These are phyloP conservation scores for Sialia sialis DNA, from an alignment of 2,113 vertebrate genomes.

Conservation along the genomic window DNA sequence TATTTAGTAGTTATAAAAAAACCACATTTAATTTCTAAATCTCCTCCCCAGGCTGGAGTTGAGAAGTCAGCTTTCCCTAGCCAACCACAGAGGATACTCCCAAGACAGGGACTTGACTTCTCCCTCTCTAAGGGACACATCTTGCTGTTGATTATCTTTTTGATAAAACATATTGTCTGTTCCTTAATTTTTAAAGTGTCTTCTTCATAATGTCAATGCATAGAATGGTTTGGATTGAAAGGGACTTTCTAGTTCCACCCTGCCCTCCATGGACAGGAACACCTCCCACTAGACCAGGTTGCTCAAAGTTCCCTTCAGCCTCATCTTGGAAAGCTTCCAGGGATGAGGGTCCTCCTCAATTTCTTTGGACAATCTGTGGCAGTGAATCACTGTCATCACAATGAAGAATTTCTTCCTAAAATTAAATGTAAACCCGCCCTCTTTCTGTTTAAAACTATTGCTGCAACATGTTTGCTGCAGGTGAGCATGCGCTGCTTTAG, in stretches of 20 bases:
- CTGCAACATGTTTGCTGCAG: neutral
- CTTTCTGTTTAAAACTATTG: neutral
- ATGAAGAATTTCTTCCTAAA: neutral
- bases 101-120: neutral
- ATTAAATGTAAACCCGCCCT: neutral
- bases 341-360: neutral
- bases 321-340: neutral
- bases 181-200: neutral
- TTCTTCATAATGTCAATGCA: neutral
- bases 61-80: neutral
- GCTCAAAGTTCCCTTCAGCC: neutral
- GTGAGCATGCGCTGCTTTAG: neutral
- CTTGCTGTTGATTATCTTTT: neutral
- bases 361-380: neutral
- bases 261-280: neutral
- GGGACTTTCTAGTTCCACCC: neutral
- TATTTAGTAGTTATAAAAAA: neutral
- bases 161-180: neutral
- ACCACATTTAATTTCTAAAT: neutral
- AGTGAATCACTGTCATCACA: neutral
- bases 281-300: neutral
- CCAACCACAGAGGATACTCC: neutral
- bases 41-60: neutral
- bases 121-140: neutral
- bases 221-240: neutral